These are phyloP conservation scores for Gulo gulo DNA, from an alignment of 2,113 vertebrate species.

Conservation along the genomic window DNA sequence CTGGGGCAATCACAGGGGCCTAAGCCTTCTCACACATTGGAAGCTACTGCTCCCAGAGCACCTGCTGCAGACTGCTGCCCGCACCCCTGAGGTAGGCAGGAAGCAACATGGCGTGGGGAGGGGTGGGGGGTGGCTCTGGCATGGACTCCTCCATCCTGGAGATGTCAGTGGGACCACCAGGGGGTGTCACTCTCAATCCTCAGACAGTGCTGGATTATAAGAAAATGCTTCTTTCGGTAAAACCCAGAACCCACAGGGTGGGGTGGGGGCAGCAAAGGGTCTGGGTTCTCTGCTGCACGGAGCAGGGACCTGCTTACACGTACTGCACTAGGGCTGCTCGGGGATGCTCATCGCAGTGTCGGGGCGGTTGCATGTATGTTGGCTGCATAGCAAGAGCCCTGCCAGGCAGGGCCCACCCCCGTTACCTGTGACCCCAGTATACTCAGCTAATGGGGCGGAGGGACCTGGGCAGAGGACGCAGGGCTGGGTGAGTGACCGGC, in stretches of 20 bases:
- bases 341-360: accelerated
- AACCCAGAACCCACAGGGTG: neutral
- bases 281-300: neutral
- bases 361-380: neutral
- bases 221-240: neutral
- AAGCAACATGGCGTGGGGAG: neutral
- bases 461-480: neutral
- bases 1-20: too few relatives aligned
- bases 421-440: neutral
- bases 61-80: neutral
- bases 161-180: neutral
- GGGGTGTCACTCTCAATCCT: neutral
- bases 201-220: neutral
- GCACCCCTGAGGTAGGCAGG: neutral
- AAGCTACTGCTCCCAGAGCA: neutral
- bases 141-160: neutral
- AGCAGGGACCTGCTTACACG: neutral
- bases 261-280: too few relatives aligned
- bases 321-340: neutral
- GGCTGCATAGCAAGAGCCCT: neutral
- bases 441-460: neutral
- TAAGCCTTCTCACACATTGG: neutral
- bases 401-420: neutral
- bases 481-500: neutral
- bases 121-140: neutral